phyloP scores from a whole-genome alignment of 2,113 vertebrate species.

The Myodes glareolus region DNA sequence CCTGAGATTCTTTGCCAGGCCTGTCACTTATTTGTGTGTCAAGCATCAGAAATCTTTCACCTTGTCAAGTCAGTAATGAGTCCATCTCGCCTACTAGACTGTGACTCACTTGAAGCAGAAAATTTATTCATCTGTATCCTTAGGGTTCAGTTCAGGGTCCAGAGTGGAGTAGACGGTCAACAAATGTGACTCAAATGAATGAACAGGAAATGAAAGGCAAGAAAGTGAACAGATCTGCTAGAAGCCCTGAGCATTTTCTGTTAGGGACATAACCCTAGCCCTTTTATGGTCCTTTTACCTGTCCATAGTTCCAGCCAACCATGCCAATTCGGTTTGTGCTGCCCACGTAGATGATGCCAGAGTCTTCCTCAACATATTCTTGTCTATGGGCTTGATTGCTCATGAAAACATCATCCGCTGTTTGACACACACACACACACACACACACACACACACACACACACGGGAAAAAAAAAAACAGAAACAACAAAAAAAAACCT shows the following conservation, averaged over 20 bases:
- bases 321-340: constrained; percentile 78
- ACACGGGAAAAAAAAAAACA: neutral
- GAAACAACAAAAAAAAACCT: neutral
- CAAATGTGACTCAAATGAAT: constrained; percentile 27
- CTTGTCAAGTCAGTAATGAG: neutral
- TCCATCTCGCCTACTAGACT: neutral
- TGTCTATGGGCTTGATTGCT: constrained; percentile 79
- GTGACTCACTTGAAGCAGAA: neutral
- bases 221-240: neutral
- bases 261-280: neutral
- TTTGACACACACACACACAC: neutral
- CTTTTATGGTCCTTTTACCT: constrained; percentile 85
- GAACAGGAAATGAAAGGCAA: neutral
- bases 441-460: too few species aligned
- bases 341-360: constrained; percentile 90
- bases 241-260: neutral
- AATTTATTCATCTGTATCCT: neutral
- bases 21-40: neutral
- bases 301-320: constrained; percentile 90
- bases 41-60: neutral
- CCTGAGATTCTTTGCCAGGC: neutral
- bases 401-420: constrained; percentile 92
- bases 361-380: constrained; percentile 92
- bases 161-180: neutral
- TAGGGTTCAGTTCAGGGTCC: neutral